Conservation (phyloP, 1,140 invertebrate species). For the Odontomachus brunneus region DNA sequence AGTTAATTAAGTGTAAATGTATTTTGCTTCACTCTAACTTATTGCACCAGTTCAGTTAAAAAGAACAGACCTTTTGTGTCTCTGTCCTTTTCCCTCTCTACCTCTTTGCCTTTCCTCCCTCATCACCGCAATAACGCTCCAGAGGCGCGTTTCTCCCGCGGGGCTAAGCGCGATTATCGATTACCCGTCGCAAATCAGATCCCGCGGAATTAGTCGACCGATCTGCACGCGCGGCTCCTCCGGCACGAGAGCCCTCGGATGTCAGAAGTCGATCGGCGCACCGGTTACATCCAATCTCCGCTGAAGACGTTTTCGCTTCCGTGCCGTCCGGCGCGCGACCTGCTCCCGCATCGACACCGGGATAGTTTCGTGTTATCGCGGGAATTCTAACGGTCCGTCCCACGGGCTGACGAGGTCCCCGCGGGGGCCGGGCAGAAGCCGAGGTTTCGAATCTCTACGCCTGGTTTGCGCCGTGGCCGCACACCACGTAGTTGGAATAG, state of each 20-base stretch:
- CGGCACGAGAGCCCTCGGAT: too few relatives aligned
- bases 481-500: constrained; percentile 63
- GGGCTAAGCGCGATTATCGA: not conserved
- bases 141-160: not conserved
- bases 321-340: constrained; percentile 8
- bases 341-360: constrained; percentile 38
- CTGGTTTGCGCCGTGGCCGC: constrained; percentile 22
- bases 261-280: not conserved
- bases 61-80: too few relatives aligned
- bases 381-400: constrained; percentile 72
- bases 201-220: not conserved
- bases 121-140: not conserved
- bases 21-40: too few relatives aligned
- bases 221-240: not conserved
- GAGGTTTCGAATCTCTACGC: constrained; percentile 47
- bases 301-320: constrained; percentile 44
- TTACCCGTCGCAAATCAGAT: not conserved
- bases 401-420: not conserved
- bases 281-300: constrained; percentile 9
- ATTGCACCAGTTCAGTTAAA: too few relatives aligned
- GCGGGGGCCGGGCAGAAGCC: not conserved
- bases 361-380: constrained; percentile 63
- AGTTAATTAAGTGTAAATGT: too few relatives aligned
- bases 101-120: too few relatives aligned
- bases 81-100: too few relatives aligned